Percentiles rank a stretch among this genome's conserved stretches.
Evolutionary conservation across 1,140 invertebrate genomes (phyloP).

Genomic region (Lepidotrigona ventralis): DNA sequence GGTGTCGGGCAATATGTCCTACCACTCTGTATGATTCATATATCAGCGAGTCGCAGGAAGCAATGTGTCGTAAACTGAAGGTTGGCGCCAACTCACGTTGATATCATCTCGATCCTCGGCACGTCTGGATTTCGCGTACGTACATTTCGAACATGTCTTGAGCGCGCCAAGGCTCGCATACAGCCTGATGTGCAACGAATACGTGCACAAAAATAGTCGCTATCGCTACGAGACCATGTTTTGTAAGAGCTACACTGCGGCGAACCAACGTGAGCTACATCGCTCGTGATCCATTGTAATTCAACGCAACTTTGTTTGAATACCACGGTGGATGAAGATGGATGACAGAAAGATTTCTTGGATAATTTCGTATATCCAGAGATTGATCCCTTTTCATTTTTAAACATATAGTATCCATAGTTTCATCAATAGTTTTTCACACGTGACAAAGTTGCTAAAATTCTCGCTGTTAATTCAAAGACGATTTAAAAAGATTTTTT

Average conservation of each 20-base stretch:
- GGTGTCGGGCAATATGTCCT: conserved; percentile 41
- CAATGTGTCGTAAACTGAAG: conserved; percentile 61
- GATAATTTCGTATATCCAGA: neutral
- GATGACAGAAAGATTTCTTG: neutral
- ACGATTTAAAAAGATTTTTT: neutral
- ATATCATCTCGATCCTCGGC: conserved; percentile 58
- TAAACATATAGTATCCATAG: neutral
- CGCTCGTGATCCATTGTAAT: neutral
- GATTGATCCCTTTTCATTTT: neutral
- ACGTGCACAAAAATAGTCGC: conserved; percentile 6
- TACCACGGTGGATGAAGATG: neutral
- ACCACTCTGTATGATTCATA: conserved; percentile 49
- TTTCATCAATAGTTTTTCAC: no score
- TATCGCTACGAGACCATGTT: neutral
- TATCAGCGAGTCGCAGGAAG: conserved; percentile 52
- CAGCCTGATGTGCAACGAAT: neutral
- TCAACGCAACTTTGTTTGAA: neutral
- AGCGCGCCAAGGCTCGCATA: conserved; percentile 16
- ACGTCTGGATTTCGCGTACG: conserved; percentile 36
- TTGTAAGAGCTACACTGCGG: neutral
- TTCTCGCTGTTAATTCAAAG: neutral
- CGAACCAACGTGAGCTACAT: neutral
- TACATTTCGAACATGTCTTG: conserved; percentile 34
- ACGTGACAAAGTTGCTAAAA: neutral
- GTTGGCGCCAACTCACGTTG: conserved; percentile 61